These are phyloP conservation scores for Antheraea mylitta DNA, from an alignment of 1,140 invertebrate species.

Conservation along the genomic window DNA sequence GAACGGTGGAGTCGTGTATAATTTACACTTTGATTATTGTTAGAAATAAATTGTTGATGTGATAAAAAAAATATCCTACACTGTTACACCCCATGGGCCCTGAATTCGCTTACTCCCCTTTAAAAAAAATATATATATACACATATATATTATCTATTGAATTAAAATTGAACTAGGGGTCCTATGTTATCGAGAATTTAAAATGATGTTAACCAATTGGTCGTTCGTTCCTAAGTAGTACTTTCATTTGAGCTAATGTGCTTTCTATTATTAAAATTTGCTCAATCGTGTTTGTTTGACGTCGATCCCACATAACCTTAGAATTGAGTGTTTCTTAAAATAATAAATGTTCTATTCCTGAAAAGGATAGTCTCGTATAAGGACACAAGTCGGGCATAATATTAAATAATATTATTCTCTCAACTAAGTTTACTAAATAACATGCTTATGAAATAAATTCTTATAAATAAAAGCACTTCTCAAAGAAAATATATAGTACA, in stretches of 20 bases:
- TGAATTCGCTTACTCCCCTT: conserved; percentile 1
- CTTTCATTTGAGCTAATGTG: conserved; percentile 51
- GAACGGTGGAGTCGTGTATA: conserved; percentile 44
- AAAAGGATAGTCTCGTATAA: neutral
- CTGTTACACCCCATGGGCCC: conserved; percentile 49
- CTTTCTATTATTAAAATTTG: conserved; percentile 66
- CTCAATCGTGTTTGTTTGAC: conserved; percentile 61
- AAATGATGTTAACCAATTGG: conserved; percentile 48
- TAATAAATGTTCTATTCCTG: neutral
- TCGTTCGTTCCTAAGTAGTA: conserved; percentile 66
- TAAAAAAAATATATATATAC: too few relatives aligned
- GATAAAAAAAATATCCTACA: conserved; percentile 52
- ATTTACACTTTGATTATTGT: conserved; percentile 56
- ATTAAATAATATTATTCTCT: conserved; percentile 17
- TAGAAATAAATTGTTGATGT: conserved; percentile 60
- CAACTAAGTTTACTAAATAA: neutral
- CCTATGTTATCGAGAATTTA: conserved; percentile 49
- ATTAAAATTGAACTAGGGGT: conserved; percentile 13
- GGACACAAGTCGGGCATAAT: neutral
- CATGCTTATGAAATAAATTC: neutral
- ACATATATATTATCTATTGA: conserved; percentile 1
- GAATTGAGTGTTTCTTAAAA: neutral
- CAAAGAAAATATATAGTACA: conserved; percentile 13
- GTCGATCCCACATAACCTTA: conserved; percentile 14
- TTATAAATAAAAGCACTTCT: conserved; percentile 4